phyloP scores from a whole-genome alignment of 1,140 invertebrate genomes.

The Lordiphosa mommai region DNA sequence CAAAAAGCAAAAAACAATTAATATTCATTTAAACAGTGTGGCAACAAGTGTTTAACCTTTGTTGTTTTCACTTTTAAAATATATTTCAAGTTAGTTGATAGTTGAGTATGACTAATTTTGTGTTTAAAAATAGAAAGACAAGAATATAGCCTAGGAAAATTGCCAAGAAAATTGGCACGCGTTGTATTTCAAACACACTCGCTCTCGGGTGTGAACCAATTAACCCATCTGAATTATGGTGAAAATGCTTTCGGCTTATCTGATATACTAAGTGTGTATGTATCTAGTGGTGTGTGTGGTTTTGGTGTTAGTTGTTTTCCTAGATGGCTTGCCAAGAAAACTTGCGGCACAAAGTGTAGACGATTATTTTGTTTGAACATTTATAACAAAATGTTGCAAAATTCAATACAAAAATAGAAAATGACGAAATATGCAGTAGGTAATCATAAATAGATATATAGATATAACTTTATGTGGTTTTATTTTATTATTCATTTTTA shows the following conservation, averaged over 20 bases:
- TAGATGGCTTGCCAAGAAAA: conserved; percentile 23
- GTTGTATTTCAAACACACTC: conserved; percentile 43
- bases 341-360: conserved; percentile 14
- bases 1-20: conserved; percentile 38
- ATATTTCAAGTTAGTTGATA: conserved; percentile 8
- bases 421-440: conserved; percentile 30
- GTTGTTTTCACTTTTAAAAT: conserved; percentile 15
- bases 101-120: conserved; percentile 54
- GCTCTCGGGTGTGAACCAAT: conserved; percentile 57
- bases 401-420: conserved; percentile 43
- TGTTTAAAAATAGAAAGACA: conserved; percentile 50
- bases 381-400: no score
- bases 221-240: conserved; percentile 60
- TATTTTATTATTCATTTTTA: no score
- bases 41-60: conserved; percentile 60
- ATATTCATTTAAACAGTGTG: conserved; percentile 55
- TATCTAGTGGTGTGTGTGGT: neutral
- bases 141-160: conserved; percentile 52
- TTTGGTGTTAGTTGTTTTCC: neutral
- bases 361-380: conserved; percentile 23
- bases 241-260: conserved; percentile 43
- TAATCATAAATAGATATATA: neutral
- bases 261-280: conserved; percentile 4
- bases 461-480: no score
- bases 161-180: conserved; percentile 73